Evolutionary conservation across 53 echinoderm and acorn worm species (phyloP).

Genomic region (Arbacia lixula): DNA sequence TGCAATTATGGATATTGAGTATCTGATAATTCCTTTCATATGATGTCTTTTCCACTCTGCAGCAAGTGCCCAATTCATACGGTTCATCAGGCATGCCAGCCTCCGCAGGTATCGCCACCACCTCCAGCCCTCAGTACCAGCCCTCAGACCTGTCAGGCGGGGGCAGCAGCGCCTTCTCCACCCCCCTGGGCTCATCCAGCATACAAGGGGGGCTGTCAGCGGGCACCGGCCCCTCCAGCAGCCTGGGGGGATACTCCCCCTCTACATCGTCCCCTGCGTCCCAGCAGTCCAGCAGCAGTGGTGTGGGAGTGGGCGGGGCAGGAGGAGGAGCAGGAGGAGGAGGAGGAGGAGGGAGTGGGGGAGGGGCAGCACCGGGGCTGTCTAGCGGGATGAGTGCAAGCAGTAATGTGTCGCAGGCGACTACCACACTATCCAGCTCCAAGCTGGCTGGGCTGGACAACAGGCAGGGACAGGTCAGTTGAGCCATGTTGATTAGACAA

Average conservation of each 20-base stretch:
- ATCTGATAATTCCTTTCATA: no score
- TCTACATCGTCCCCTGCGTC: slow-evolving; percentile 54
- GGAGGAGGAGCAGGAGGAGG: slow-evolving; percentile 22
- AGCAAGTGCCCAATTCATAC: slow-evolving; percentile 44
- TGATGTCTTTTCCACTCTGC: no score
- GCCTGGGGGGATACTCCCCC: slow-evolving; percentile 49
- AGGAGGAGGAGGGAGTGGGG: slow-evolving; percentile 29
- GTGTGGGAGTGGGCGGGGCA: background rate
- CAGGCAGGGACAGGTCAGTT: slow-evolving; percentile 78
- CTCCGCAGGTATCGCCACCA: background rate
- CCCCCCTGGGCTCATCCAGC: slow-evolving; percentile 51
- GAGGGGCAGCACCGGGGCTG: slow-evolving; percentile 55
- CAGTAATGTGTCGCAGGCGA: slow-evolving; percentile 72
- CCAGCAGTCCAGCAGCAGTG: slow-evolving; percentile 47
- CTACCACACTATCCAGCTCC: slow-evolving; percentile 70
- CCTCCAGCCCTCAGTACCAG: slow-evolving; percentile 6
- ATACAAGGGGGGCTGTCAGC: slow-evolving; percentile 54
- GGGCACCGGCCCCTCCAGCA: slow-evolving; percentile 59
- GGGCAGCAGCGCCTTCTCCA: slow-evolving; percentile 55
- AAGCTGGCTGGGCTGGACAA: slow-evolving; percentile 81
- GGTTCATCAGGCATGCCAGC: slow-evolving; percentile 23
- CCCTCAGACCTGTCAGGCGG: slow-evolving; percentile 11
- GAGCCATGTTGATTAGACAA: no score
- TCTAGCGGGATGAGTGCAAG: slow-evolving; percentile 52
- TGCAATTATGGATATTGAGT: no score